Evolutionary conservation across 1,140 invertebrate species (phyloP).

Genomic region (Macrobrachium rosenbergii): DNA sequence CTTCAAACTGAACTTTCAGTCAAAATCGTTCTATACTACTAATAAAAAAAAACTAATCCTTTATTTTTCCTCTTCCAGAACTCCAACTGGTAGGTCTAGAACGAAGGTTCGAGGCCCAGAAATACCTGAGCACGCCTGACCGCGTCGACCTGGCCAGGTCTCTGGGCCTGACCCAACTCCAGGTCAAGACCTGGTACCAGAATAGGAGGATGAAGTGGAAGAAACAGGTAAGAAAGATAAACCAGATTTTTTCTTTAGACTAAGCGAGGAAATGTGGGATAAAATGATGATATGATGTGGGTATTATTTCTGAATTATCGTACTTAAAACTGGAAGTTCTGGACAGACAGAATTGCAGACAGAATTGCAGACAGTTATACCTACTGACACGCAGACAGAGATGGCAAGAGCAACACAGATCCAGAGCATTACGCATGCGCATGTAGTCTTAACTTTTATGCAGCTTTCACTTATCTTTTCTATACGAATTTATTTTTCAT

Average conservation of each 20-base stretch:
- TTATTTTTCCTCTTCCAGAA: constrained; percentile 12
- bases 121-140: constrained; percentile 57
- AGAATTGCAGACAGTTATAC: no score
- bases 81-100: constrained; percentile 51
- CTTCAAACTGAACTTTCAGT: no score
- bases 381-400: not conserved
- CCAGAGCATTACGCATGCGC: not conserved
- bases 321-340: no score
- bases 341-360: not conserved
- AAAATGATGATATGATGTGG: not conserved
- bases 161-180: constrained; percentile 46
- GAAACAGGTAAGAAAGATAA: constrained; percentile 40
- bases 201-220: constrained; percentile 60
- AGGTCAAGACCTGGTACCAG: constrained; percentile 62
- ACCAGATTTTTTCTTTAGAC: no score
- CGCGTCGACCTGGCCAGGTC: constrained; percentile 50
- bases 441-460: not conserved
- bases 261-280: not conserved
- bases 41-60: not conserved
- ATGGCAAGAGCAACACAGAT: not conserved
- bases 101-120: constrained; percentile 49
- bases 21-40: not conserved
- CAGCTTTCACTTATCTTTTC: not conserved
- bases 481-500: no score
- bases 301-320: not conserved